Evolutionary conservation across 2,888 invertebrate species (phyloP).

Genomic region (Heteromyza rotundicornis): DNA sequence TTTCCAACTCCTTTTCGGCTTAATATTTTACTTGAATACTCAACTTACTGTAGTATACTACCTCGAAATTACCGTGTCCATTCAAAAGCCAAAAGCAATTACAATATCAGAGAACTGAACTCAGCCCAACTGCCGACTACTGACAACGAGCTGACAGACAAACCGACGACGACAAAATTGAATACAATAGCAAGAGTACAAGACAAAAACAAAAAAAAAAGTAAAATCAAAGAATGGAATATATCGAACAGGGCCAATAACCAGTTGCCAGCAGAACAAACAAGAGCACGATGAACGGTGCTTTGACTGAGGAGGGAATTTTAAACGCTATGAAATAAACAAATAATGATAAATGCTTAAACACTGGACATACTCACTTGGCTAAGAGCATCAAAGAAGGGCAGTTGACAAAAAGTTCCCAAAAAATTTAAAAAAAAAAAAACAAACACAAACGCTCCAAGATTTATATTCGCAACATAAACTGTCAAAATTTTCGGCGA

Average conservation of each 20-base stretch:
- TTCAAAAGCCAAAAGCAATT: constrained; percentile 42
- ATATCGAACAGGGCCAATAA: background rate
- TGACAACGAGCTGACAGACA: constrained; percentile 30
- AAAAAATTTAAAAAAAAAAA: too few relatives aligned
- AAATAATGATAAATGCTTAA: constrained; percentile 58
- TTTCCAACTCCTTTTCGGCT: too few relatives aligned
- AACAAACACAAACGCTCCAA: too few relatives aligned
- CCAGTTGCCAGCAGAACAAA: background rate
- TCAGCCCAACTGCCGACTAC: background rate
- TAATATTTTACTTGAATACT: too few relatives aligned
- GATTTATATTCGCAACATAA: constrained; percentile 54
- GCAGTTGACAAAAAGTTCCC: constrained; percentile 29
- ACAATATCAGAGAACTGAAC: too few relatives aligned
- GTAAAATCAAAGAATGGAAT: constrained; percentile 2
- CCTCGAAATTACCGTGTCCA: constrained; percentile 7
- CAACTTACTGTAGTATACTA: too few relatives aligned
- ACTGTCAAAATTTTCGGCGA: constrained; percentile 60
- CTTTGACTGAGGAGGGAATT: constrained; percentile 39
- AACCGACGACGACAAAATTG: constrained; percentile 35
- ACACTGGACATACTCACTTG: constrained; percentile 24
- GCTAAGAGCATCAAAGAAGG: too few relatives aligned
- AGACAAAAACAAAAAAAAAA: constrained; percentile 13
- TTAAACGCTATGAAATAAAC: constrained; percentile 58
- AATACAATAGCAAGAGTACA: constrained; percentile 25
- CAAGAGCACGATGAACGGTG: constrained; percentile 4